These are phyloP conservation scores for Leptinotarsa tumamoca DNA, from an alignment of 2,888 invertebrate genomes.

Conservation along the genomic window DNA sequence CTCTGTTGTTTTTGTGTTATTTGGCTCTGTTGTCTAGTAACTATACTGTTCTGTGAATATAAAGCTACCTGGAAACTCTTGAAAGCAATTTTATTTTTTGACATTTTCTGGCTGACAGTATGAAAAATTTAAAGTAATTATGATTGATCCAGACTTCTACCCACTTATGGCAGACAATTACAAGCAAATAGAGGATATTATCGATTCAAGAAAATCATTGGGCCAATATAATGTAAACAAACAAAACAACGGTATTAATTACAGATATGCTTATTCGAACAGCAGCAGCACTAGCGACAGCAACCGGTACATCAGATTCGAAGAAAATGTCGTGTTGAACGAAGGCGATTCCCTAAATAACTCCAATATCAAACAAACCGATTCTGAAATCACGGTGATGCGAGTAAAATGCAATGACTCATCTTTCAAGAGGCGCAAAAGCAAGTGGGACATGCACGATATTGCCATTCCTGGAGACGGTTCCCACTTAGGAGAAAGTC, in stretches of 20 bases:
- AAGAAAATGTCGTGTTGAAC: conserved; percentile 52
- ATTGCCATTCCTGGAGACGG: conserved; percentile 70
- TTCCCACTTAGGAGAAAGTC: conserved; percentile 70
- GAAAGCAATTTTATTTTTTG: neutral
- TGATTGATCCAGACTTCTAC: conserved; percentile 47
- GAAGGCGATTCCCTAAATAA: conserved; percentile 54
- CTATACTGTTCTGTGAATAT: too few species aligned
- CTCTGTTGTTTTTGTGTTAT: too few species aligned
- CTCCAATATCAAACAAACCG: conserved; percentile 68
- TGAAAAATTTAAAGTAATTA: conserved; percentile 48
- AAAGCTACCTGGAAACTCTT: neutral
- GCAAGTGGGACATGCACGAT: conserved; percentile 67
- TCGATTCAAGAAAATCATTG: conserved; percentile 61
- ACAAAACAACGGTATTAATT: conserved; percentile 49
- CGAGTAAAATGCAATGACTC: conserved; percentile 66
- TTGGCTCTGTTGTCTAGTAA: too few species aligned
- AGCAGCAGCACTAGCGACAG: conserved; percentile 35
- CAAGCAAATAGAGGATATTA: conserved; percentile 64
- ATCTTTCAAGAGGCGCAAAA: conserved; percentile 61
- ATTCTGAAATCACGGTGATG: conserved; percentile 73
- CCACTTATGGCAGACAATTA: conserved; percentile 47
- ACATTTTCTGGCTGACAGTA: conserved; percentile 36
- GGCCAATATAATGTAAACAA: conserved; percentile 61
- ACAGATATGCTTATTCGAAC: conserved; percentile 56
- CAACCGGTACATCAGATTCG: conserved; percentile 40